Base-by-base conservation (phyloP, 2,797 vertebrate species). In the Falco naumanni region DNA sequence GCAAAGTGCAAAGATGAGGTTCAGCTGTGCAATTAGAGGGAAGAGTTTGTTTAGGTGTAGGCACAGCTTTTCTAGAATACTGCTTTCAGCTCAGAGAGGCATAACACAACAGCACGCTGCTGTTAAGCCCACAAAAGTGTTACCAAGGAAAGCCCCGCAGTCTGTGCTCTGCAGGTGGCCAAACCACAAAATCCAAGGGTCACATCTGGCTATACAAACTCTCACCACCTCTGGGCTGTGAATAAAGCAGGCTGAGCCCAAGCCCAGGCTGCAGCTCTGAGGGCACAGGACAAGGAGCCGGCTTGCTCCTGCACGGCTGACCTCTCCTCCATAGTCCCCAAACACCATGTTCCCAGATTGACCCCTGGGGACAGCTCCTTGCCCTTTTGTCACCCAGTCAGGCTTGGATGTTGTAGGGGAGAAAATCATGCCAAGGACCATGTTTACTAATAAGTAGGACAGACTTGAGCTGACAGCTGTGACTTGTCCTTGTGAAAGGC, bases 51-150 rank as follows among this genome's bases (percentile, higher is more conserved):
- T 63, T 94, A 54, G 41, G 54, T 72, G 11, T 50, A 51, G 48
- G 17, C 3, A 5, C 19, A 87, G 16, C 41, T 80, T 89, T 68
- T 54, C 53, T 37, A 78, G 39, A 82, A 51, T 4, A 31, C 4
- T 39, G n/a, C 50, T 79, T 95, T 89, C 70, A 86, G 54, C 34
- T 47, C 50, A 65, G 41, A 87, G 79, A 69, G 33, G 29, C 69
- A 79, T 45, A 26, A 78, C 45, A 64, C 22, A 68, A 39, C 50
- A 71, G 28, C 7, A 16, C 43, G 26, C 37, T 13, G 57, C 56
- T 60, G 68, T 56, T 60, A 72, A 84, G 16, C 33, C 24, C 22
- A 69, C 15, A 63, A 65, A 75, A 69, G 10, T 3, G 1, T 70
- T 74, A 80, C 21, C 48, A 54, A 59, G 29, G 59, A 92, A 91